Base-by-base conservation (phyloP, 2,797 vertebrate genomes). In the Luscinia luscinia region DNA sequence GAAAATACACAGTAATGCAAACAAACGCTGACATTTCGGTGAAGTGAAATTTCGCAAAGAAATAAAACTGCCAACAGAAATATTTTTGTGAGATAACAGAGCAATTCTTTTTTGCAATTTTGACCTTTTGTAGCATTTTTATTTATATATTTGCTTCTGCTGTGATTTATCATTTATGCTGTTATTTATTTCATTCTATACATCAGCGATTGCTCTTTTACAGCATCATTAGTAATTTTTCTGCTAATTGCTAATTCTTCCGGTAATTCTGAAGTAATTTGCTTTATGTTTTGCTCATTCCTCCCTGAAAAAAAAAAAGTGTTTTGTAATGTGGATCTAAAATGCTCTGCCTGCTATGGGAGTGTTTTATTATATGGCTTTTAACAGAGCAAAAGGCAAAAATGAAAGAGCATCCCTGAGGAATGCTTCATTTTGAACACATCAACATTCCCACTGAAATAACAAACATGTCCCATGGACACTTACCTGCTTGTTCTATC, bases 391-490 rank as follows among this genome's bases (percentile, higher is more conserved):
- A 66, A 82, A 84, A 94, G 69, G 61, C 24, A 72, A 79, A 52
- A 64, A 59, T 55, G 40, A 41, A 63, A 58, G 21, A 90, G 80
- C 57, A 91, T 68, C 81, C 67, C 86, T 11, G 41, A 61, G 88
- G 93, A 95, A 92, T 93, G 92, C 75, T 93, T 95, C 57, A 87
- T 94, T 95, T 96, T 68, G 61, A 96, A 70, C 52, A 80, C 49
- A 76, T 92, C 84, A 90, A 58, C 86, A 80, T 80, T 89, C 87
- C 61, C 72, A 23, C 63, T 95, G 87, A 78, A 95, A 94, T 41
- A 96, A 89, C 79, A 96, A 96, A 93, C 66, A 87, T 2, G 2
- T 89, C 78, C 72, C 59, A 66, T 52, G 52, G 70, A 77, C 21
- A 10, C 2, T 92, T 87, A 89, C 89, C 84, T 91, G 40, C 28